phyloP scores from a whole-genome alignment of 92 coral and sea anemone genomes.

The Anthopleura xanthogrammica region DNA sequence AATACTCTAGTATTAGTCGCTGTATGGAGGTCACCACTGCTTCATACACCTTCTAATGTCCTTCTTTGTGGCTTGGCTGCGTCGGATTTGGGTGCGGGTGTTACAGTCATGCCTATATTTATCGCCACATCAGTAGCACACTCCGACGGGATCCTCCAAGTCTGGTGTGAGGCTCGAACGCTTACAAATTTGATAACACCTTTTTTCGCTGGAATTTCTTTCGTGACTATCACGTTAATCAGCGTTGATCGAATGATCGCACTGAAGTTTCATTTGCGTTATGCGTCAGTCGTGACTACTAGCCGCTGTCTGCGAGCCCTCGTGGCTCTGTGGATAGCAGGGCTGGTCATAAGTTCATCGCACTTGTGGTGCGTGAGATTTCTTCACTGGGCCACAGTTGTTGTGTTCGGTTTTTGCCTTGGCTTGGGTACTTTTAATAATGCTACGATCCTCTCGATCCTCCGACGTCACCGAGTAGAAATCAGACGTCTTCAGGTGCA shows the following conservation, averaged over 20 bases:
- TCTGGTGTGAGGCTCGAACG: neutral
- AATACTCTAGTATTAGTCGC: slow-evolving; percentile 16
- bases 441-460: neutral
- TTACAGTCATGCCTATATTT: slow-evolving; percentile 6
- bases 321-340: neutral
- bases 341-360: neutral
- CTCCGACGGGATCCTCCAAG: neutral
- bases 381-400: neutral
- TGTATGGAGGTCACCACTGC: slow-evolving; percentile 14
- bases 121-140: neutral
- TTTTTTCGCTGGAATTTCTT: neutral
- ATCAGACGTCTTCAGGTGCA: slow-evolving; percentile 9
- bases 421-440: neutral
- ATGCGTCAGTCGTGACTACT: neutral
- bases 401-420: neutral
- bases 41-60: slow-evolving; percentile 18
- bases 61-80: slow-evolving; percentile 28
- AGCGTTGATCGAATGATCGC: slow-evolving; percentile 12
- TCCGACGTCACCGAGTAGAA: slow-evolving; percentile 7
- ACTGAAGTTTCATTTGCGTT: neutral
- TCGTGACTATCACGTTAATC: neutral
- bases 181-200: neutral
- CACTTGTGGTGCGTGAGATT: neutral
- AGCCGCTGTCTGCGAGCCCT: neutral
- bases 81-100: slow-evolving; percentile 19